phyloP scores from a whole-genome alignment of 2,888 invertebrate genomes.

The Itoplectis maculator region DNA sequence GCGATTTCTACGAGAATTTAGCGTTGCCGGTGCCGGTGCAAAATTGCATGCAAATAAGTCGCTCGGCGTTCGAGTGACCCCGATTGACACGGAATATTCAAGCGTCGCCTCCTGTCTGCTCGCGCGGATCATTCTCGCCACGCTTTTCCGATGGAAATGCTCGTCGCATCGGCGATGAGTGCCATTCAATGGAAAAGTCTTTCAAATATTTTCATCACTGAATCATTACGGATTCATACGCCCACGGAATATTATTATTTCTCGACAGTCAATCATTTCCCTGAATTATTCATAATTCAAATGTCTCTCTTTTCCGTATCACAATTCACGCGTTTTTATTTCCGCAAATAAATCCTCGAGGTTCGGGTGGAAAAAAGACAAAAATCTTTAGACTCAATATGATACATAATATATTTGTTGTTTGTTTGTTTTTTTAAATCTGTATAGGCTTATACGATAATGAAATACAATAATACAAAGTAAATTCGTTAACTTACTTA shows the following conservation, averaged over 20 bases:
- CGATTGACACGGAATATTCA: constrained; percentile 43
- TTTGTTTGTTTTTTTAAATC: constrained; percentile 68
- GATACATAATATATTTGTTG: constrained; percentile 80
- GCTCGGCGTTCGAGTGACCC: constrained; percentile 27
- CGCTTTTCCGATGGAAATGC: not conserved
- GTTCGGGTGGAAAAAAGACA: not conserved
- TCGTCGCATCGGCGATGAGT: not conserved
- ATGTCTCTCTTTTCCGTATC: no score
- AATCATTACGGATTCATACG: no score
- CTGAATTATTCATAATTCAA: no score
- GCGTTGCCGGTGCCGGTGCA: not conserved
- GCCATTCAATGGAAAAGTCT: no score
- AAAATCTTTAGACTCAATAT: constrained; percentile 67
- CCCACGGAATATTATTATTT: no score
- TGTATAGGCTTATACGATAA: constrained; percentile 80
- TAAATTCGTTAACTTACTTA: constrained; percentile 82
- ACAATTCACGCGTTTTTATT: no score
- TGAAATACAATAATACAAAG: constrained; percentile 83
- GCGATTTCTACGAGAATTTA: not conserved
- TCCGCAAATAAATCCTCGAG: no score
- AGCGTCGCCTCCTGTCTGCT: not conserved
- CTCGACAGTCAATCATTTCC: no score
- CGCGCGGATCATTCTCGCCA: not conserved
- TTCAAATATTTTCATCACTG: no score
- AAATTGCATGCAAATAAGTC: constrained; percentile 46